phyloP scores from a whole-genome alignment of 2,113 vertebrate genomes.

The Bothrops jararaca region DNA sequence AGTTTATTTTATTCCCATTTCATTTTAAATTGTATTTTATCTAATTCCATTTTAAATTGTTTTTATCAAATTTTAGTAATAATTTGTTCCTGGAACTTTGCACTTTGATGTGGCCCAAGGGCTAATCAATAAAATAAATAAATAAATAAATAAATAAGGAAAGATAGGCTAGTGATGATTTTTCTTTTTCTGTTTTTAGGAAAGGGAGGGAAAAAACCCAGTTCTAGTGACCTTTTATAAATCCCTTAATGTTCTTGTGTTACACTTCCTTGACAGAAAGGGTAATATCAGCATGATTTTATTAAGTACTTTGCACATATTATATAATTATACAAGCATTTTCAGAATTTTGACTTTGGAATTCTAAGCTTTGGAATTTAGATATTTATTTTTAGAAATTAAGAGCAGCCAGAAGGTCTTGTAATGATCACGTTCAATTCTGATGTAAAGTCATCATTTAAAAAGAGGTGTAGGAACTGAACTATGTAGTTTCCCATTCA shows the following conservation, averaged over 20 bases:
- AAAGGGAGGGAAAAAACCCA: too few species aligned
- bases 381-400: neutral
- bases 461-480: neutral
- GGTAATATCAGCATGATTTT: neutral
- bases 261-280: neutral
- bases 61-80: too few species aligned
- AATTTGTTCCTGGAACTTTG: too few species aligned
- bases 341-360: neutral
- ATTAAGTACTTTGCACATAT: neutral
- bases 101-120: too few species aligned
- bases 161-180: neutral
- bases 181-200: too few species aligned
- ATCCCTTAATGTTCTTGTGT: constrained; percentile 6
- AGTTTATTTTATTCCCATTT: too few species aligned
- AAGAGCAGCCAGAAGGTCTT: neutral
- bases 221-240: neutral
- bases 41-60: too few species aligned
- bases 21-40: too few species aligned
- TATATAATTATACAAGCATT: neutral
- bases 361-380: neutral
- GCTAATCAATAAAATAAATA: too few species aligned
- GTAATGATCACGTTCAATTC: neutral
- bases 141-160: neutral
- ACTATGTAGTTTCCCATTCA: neutral
- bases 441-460: neutral